Percentiles rank a stretch among this genome's conserved stretches.
Conservation (phyloP, 1,140 invertebrate species). For the Heliconius melpomene region DNA sequence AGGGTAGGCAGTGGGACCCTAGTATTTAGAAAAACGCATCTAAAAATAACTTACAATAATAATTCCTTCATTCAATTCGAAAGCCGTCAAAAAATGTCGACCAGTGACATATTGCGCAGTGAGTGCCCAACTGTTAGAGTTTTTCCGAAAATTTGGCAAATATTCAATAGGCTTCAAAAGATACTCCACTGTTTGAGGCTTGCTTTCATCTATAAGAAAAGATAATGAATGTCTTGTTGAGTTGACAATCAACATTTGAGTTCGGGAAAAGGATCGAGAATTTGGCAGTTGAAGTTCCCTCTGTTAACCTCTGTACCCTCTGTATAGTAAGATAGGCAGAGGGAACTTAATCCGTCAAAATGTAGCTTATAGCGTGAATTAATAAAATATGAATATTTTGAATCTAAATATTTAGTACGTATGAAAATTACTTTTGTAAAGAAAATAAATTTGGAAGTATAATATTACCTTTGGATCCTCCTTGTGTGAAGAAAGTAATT, state of each 20-base stretch:
- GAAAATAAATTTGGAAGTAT: not conserved
- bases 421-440: too few relatives aligned
- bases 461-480: slow-evolving; percentile 66
- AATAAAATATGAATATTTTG: too few relatives aligned
- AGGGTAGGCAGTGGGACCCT: not conserved
- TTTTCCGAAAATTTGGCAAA: slow-evolving; percentile 67
- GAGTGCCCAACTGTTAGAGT: slow-evolving; percentile 70
- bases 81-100: slow-evolving; percentile 71
- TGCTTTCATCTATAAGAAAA: slow-evolving; percentile 59
- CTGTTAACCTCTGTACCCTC: too few relatives aligned
- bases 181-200: slow-evolving; percentile 70
- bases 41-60: slow-evolving; percentile 63
- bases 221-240: not conserved
- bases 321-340: too few relatives aligned
- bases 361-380: too few relatives aligned
- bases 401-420: too few relatives aligned
- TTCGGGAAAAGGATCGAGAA: too few relatives aligned
- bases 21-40: not conserved
- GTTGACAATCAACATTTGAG: too few relatives aligned
- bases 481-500: slow-evolving; percentile 72
- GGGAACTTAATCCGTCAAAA: too few relatives aligned
- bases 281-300: too few relatives aligned
- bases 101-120: slow-evolving; percentile 74
- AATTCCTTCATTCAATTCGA: slow-evolving; percentile 73
- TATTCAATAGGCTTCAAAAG: slow-evolving; percentile 71